phyloP scores from a whole-genome alignment of 2,113 vertebrate species.

The Azemiops feae region DNA sequence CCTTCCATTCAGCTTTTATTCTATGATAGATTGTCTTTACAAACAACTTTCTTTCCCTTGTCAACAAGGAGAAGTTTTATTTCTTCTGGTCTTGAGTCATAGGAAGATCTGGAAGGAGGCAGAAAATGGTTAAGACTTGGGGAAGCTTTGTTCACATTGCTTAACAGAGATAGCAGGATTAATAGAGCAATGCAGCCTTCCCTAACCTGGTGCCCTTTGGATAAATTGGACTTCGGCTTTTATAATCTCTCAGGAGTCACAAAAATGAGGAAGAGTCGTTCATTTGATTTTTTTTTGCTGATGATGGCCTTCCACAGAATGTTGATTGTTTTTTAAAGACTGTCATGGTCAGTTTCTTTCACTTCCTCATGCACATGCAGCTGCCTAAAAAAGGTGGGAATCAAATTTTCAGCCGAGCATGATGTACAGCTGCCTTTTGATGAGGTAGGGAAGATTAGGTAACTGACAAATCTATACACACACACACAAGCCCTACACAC shows the following conservation, averaged over 20 bases:
- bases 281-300: not conserved
- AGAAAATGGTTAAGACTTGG: not conserved
- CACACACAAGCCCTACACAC: not conserved
- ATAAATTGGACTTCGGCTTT: not conserved
- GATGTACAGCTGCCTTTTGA: not conserved
- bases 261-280: not conserved
- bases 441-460: not conserved
- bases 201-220: not conserved
- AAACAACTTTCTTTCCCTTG: not conserved
- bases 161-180: not conserved
- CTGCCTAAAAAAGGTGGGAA: not conserved
- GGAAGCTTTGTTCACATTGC: not conserved
- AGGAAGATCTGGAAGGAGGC: not conserved
- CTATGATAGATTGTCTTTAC: not conserved
- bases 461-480: not conserved
- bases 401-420: not conserved
- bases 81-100: not conserved
- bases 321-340: not conserved
- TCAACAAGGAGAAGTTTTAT: not conserved
- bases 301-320: not conserved
- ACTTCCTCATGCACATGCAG: not conserved
- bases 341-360: not conserved
- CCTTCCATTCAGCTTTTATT: not conserved
- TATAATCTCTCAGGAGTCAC: not conserved
- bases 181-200: not conserved